These are phyloP conservation scores for Cnemophilus loriae DNA, from an alignment of 2,113 vertebrate genomes.

Conservation along the genomic window DNA sequence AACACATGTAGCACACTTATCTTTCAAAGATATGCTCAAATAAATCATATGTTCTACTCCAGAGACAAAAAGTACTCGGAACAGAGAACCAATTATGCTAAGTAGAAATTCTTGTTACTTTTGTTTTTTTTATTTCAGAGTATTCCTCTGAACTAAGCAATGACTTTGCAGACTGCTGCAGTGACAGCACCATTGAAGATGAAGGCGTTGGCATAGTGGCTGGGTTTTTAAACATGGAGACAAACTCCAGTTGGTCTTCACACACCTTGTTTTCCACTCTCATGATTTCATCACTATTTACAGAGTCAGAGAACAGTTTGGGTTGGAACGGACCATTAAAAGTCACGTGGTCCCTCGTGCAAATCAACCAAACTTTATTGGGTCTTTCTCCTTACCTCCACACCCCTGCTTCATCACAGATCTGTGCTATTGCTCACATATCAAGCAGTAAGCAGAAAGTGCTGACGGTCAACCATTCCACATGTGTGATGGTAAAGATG, in stretches of 20 bases:
- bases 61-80: background rate
- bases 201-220: background rate
- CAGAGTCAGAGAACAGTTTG: background rate
- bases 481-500: fast-evolving
- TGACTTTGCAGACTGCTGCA: background rate
- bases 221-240: background rate
- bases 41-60: background rate
- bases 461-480: background rate
- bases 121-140: background rate
- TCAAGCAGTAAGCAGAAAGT: background rate
- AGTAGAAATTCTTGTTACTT: background rate
- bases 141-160: background rate
- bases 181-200: background rate
- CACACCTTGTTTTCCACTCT: background rate
- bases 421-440: background rate
- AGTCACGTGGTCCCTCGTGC: fast-evolving
- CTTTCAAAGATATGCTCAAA: background rate
- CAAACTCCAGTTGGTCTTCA: background rate
- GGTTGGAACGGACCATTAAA: background rate
- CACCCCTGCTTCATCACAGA: background rate
- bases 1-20: background rate
- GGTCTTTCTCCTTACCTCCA: background rate
- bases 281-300: background rate
- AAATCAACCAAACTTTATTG: background rate
- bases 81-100: background rate